phyloP scores from a whole-genome alignment of 2,113 vertebrate genomes.

The Genyomyrus donnyi region DNA sequence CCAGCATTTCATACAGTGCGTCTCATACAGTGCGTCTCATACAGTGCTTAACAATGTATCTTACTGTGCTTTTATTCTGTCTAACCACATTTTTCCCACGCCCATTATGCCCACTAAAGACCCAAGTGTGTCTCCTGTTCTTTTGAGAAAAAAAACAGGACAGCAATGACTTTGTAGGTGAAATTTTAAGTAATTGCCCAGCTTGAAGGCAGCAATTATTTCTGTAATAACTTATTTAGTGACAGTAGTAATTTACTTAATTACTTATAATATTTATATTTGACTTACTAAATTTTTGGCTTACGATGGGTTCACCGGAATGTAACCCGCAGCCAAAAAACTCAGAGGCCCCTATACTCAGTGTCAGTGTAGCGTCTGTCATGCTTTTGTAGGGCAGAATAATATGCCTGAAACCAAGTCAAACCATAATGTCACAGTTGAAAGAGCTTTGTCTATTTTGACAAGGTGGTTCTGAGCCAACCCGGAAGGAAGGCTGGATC shows the following conservation, averaged over 20 bases:
- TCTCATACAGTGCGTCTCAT: too few species aligned
- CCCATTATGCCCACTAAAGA: not conserved
- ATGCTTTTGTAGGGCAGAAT: not conserved
- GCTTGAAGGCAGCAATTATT: not conserved
- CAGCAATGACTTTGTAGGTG: not conserved
- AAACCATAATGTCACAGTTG: not conserved
- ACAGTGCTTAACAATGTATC: too few species aligned
- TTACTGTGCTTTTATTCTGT: not conserved
- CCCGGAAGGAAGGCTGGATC: not conserved
- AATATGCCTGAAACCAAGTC: not conserved
- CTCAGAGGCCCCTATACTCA: not conserved
- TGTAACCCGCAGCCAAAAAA: not conserved
- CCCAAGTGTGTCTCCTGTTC: not conserved
- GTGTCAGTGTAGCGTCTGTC: not conserved
- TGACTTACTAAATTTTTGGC: not conserved
- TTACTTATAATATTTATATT: not conserved
- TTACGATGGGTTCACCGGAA: not conserved
- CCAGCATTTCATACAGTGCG: too few species aligned
- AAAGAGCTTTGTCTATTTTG: not conserved
- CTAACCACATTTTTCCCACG: not conserved
- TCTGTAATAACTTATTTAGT: not conserved
- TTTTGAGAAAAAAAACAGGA: not conserved
- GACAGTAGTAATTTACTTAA: not conserved
- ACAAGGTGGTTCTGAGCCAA: not conserved
- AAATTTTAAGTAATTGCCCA: not conserved